These are phyloP conservation scores for Sympetrum striolatum DNA, from an alignment of 2,888 invertebrate species.

Conservation along the genomic window DNA sequence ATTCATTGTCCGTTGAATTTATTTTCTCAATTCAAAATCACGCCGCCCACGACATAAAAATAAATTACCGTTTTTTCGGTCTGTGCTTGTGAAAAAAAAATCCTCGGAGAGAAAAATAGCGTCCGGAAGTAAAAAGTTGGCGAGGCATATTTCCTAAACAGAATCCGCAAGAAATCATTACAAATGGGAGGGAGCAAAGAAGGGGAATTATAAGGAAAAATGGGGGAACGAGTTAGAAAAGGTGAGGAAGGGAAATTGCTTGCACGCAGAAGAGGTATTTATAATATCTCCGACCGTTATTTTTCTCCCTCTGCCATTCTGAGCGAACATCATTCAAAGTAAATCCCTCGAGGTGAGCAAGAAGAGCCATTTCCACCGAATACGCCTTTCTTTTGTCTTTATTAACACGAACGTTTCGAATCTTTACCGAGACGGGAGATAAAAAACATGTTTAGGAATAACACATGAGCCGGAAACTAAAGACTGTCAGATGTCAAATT, in stretches of 20 bases:
- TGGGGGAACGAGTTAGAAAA: neutral
- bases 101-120: neutral
- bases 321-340: neutral
- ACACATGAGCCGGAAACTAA: no score
- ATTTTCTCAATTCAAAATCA: neutral
- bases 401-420: no score
- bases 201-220: conserved; percentile 38
- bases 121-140: conserved; percentile 9
- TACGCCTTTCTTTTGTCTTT: no score
- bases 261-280: conserved; percentile 7
- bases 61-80: conserved; percentile 11
- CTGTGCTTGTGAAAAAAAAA: neutral
- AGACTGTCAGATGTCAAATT: no score
- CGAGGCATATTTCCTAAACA: conserved; percentile 32
- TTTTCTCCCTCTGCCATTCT: neutral
- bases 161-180: conserved; percentile 8
- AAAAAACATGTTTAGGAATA: no score
- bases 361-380: neutral
- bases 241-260: neutral
- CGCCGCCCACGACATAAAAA: neutral
- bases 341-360: neutral
- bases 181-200: neutral
- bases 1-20: neutral
- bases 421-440: no score
- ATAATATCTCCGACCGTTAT: neutral